Conservation (phyloP, 2,888 invertebrate genomes). For the Ophion ventricosus region DNA sequence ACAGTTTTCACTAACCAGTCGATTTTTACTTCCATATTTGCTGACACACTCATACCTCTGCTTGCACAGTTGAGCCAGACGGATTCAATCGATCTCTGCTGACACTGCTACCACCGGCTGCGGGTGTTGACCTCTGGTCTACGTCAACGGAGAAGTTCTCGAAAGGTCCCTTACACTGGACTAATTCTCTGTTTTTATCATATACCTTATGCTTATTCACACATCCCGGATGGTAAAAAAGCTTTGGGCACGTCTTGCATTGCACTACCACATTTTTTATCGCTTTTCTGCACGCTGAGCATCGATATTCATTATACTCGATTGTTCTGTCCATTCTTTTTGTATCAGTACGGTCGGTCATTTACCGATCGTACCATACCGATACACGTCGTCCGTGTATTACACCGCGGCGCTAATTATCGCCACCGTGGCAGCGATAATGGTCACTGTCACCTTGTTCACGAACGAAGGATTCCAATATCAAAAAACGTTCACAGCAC, state of each 20-base stretch:
- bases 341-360: background rate
- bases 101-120: constrained; percentile 16
- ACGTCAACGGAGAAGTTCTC: constrained; percentile 12
- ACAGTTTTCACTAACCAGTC: constrained; percentile 47
- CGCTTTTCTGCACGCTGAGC: constrained; percentile 23
- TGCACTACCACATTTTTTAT: background rate
- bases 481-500: background rate
- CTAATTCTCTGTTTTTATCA: constrained; percentile 24
- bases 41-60: background rate
- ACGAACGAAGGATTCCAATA: background rate
- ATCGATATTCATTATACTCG: constrained; percentile 10
- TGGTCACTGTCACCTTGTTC: constrained; percentile 1
- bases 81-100: constrained; percentile 4
- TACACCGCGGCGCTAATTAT: background rate
- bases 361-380: background rate
- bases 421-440: constrained; percentile 16
- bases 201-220: constrained; percentile 21
- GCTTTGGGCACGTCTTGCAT: constrained; percentile 34
- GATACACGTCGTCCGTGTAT: background rate
- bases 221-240: constrained; percentile 49
- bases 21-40: constrained; percentile 13
- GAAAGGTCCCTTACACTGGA: constrained; percentile 25
- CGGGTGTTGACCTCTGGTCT: constrained; percentile 11
- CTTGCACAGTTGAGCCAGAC: constrained; percentile 9
- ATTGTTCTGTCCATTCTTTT: constrained; percentile 7